Conservation (phyloP, 1,140 invertebrate genomes). For the Branchinecta lindahli region DNA sequence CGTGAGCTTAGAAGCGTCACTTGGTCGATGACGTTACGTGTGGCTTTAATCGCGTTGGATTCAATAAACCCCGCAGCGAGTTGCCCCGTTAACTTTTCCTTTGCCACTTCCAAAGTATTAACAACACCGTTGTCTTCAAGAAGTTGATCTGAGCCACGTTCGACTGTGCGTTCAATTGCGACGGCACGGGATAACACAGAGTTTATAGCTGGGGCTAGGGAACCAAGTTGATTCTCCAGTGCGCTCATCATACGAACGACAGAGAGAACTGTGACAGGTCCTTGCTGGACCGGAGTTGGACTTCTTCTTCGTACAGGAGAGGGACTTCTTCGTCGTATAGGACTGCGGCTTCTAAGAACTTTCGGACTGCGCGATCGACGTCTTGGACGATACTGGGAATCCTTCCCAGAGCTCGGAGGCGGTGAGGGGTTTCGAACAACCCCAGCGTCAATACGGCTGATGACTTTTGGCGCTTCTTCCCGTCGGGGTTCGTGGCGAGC, state of each 20-base stretch:
- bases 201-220: conserved; percentile 56
- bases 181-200: conserved; percentile 52
- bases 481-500: neutral
- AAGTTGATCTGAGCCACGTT: conserved; percentile 48
- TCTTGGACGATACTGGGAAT: neutral
- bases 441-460: no score
- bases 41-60: conserved; percentile 42
- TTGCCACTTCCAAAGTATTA: conserved; percentile 60
- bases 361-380: neutral
- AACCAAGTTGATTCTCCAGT: conserved; percentile 59
- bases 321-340: neutral
- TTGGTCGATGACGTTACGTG: conserved; percentile 36
- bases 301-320: neutral
- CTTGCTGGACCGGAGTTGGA: neutral
- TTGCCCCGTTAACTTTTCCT: conserved; percentile 67
- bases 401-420: neutral
- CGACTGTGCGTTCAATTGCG: conserved; percentile 51
- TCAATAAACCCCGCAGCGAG: conserved; percentile 55
- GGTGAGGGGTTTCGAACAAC: neutral
- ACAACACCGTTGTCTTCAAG: conserved; percentile 49
- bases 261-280: conserved; percentile 36
- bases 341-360: neutral
- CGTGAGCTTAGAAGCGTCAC: conserved; percentile 23
- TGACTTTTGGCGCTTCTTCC: neutral
- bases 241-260: conserved; percentile 56